Evolutionary conservation across 1,140 invertebrate species (phyloP).

Genomic region (Procambarus clarkii): DNA sequence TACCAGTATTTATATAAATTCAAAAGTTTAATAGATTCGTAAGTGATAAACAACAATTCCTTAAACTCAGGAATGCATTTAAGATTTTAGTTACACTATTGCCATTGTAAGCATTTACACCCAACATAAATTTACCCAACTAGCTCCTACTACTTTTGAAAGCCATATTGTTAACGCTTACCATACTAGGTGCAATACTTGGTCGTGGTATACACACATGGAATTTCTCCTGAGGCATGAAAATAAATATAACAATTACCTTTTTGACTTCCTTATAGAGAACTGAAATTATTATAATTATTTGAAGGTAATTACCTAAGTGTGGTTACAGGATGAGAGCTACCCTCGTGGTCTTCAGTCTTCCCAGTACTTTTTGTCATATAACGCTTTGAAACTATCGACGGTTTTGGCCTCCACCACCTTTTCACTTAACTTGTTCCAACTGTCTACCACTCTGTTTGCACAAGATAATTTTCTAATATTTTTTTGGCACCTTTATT

Average conservation of each 20-base stretch:
- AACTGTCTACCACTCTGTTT: no score
- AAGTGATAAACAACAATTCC: not conserved
- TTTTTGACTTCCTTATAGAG: no score
- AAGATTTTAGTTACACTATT: not conserved
- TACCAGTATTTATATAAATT: not conserved
- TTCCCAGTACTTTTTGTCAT: no score
- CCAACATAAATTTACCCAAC: not conserved
- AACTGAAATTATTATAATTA: no score
- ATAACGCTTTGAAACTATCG: no score
- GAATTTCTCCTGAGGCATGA: constrained; percentile 60
- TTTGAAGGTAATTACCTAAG: no score
- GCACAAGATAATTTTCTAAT: no score
- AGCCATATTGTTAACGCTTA: constrained; percentile 11
- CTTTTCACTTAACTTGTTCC: no score
- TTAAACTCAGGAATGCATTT: not conserved
- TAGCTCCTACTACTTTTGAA: not conserved
- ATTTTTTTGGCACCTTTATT: no score
- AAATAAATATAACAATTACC: constrained; percentile 10
- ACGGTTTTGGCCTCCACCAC: no score
- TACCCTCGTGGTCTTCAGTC: no score
- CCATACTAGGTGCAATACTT: constrained; percentile 29
- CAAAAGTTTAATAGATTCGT: not conserved
- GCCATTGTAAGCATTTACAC: not conserved
- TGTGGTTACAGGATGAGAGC: no score
- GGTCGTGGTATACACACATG: constrained; percentile 50